These are phyloP conservation scores for Chaetodon auriga DNA, from an alignment of 2,113 vertebrate genomes.

Conservation along the genomic window DNA sequence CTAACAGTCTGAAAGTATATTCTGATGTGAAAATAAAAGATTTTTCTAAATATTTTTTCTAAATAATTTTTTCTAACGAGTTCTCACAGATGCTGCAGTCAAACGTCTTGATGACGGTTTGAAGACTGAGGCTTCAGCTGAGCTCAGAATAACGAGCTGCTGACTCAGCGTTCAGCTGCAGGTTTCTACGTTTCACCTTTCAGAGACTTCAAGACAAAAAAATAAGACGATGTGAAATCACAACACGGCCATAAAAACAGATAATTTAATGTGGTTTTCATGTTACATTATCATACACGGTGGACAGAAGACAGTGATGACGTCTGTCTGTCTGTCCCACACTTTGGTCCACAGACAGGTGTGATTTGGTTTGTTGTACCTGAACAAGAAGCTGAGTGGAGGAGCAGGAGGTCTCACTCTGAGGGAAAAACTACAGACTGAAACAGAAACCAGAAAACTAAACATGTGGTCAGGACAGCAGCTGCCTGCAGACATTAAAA, in stretches of 20 bases:
- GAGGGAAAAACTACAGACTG: neutral
- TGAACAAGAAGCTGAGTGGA: neutral
- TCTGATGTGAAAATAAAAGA: neutral
- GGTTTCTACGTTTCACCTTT: too few species aligned
- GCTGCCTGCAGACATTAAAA: neutral
- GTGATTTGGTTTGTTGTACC: constrained; percentile 21
- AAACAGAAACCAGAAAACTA: too few species aligned
- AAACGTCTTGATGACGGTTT: too few species aligned
- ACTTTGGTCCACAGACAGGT: neutral
- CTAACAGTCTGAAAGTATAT: neutral
- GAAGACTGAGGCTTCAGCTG: too few species aligned
- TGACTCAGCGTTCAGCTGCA: too few species aligned
- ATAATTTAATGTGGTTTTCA: constrained; percentile 44
- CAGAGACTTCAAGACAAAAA: neutral
- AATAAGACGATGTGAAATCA: neutral
- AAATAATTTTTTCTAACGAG: too few species aligned
- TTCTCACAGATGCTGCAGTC: too few species aligned
- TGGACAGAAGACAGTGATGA: too few species aligned
- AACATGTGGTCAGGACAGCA: constrained; percentile 1
- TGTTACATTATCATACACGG: constrained; percentile 1
- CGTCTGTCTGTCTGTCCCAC: too few species aligned
- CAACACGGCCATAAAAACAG: constrained; percentile 4
- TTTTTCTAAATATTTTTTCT: neutral
- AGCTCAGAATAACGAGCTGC: too few species aligned
- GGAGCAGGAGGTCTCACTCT: constrained; percentile 22